Evolutionary conservation across 2,888 invertebrate genomes (phyloP).

Genomic region (Synergus japonicus): DNA sequence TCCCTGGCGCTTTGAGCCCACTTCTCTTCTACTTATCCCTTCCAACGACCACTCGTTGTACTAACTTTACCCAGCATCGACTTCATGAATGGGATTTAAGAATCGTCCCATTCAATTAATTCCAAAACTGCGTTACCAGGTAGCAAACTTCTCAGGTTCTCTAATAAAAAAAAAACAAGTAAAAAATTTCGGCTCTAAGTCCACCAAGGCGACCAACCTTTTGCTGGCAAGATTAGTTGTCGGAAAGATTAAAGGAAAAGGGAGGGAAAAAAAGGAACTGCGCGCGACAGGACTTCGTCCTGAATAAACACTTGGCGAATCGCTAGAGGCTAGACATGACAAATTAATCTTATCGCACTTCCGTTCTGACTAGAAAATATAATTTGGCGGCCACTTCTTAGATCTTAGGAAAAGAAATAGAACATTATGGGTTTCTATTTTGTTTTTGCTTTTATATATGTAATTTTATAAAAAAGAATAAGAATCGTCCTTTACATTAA

Average conservation of each 20-base stretch:
- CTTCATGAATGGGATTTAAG: slow-evolving; percentile 41
- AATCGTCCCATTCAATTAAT: slow-evolving; percentile 42
- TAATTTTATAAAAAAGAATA: too few relatives aligned
- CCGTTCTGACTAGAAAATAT: slow-evolving; percentile 31
- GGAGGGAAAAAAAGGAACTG: slow-evolving; percentile 19
- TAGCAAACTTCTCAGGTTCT: slow-evolving; percentile 32
- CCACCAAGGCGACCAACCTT: neutral
- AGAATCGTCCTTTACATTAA: too few relatives aligned
- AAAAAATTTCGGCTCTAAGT: slow-evolving; percentile 9
- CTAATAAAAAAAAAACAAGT: slow-evolving; percentile 10
- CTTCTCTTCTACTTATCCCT: slow-evolving; percentile 38
- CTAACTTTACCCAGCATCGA: slow-evolving; percentile 38
- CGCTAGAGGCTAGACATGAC: slow-evolving; percentile 39
- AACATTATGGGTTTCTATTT: neutral
- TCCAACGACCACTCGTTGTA: slow-evolving; percentile 39
- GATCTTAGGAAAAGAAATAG: neutral
- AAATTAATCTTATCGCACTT: slow-evolving; percentile 39
- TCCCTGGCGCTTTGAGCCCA: slow-evolving; percentile 28
- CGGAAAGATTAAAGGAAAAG: slow-evolving; percentile 37
- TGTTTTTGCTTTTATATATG: neutral
- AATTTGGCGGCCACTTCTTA: neutral
- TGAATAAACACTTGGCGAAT: slow-evolving; percentile 19
- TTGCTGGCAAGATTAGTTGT: slow-evolving; percentile 37
- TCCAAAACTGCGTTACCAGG: slow-evolving; percentile 41
- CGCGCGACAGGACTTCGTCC: slow-evolving; percentile 33